phyloP scores from a whole-genome alignment of 2,888 invertebrate genomes.

The Drosophila hamatofila region DNA sequence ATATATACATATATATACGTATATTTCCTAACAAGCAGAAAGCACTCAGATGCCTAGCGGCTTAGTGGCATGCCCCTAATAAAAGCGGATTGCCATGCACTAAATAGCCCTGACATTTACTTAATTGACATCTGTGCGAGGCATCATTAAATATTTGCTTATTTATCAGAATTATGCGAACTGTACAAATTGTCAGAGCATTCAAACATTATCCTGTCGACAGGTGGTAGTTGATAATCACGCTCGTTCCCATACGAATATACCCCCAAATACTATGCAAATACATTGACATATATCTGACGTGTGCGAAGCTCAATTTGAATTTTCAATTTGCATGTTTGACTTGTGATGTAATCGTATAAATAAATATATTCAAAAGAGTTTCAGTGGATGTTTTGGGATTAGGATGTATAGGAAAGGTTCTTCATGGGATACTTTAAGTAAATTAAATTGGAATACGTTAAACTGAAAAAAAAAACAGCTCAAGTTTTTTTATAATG shows the following conservation, averaged over 20 bases:
- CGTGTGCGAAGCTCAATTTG: conserved; percentile 51
- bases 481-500: not conserved
- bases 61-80: conserved; percentile 34
- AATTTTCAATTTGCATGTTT: conserved; percentile 47
- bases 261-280: conserved; percentile 21
- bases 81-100: conserved; percentile 65
- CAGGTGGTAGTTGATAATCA: conserved; percentile 41
- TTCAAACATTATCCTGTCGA: conserved; percentile 22
- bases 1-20: not conserved
- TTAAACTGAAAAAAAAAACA: not conserved
- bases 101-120: conserved; percentile 70
- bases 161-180: conserved; percentile 37
- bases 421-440: not conserved
- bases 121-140: conserved; percentile 68
- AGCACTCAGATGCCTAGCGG: conserved; percentile 41
- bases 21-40: conserved; percentile 68
- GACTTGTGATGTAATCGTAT: conserved; percentile 29
- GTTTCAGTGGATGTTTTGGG: conserved; percentile 10
- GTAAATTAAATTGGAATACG: not conserved
- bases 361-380: conserved; percentile 33
- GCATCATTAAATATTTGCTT: conserved; percentile 58
- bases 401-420: not conserved
- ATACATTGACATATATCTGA: conserved; percentile 58
- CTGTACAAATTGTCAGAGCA: conserved; percentile 2
- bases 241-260: not conserved